A percentile compares a stretch with the other conserved stretches of the same genome.
These are phyloP conservation scores for Palythoa grandiflora DNA, from an alignment of 92 coral and sea anemone species.

Conservation along the genomic window DNA sequence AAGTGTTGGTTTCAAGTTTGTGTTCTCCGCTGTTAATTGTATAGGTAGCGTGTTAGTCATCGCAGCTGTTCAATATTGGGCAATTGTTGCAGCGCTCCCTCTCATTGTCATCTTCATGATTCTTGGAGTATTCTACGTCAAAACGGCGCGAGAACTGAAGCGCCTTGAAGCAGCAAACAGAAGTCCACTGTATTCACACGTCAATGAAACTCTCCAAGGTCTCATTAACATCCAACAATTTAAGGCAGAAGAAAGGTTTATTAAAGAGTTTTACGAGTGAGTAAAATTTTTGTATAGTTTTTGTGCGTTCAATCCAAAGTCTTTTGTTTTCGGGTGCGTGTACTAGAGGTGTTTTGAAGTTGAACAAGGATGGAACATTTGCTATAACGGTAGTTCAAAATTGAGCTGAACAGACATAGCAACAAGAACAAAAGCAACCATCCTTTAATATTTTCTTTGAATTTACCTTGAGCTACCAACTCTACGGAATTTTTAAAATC, in stretches of 20 bases:
- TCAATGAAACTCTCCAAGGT: slow-evolving; percentile 61
- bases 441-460: too few relatives aligned
- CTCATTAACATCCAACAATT: slow-evolving; percentile 57
- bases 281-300: too few relatives aligned
- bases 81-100: slow-evolving; percentile 63
- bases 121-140: slow-evolving; percentile 57
- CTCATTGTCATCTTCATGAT: slow-evolving; percentile 54
- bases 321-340: too few relatives aligned
- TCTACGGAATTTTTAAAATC: too few relatives aligned
- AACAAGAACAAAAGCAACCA: too few relatives aligned
- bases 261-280: slow-evolving; percentile 43
- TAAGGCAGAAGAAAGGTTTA: slow-evolving; percentile 52
- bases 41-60: slow-evolving; percentile 67
- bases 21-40: slow-evolving; percentile 48
- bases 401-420: too few relatives aligned
- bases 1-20: slow-evolving; percentile 50
- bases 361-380: not conserved
- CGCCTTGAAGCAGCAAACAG: slow-evolving; percentile 43
- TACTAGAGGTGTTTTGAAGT: not conserved
- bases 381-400: too few relatives aligned
- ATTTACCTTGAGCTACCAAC: too few relatives aligned
- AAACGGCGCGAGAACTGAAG: slow-evolving; percentile 39
- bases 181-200: slow-evolving; percentile 66
- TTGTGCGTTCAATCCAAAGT: too few relatives aligned
- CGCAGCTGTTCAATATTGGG: slow-evolving; percentile 68